Evolutionary conservation across 1,140 invertebrate genomes (phyloP), one percentile per base, ranked within the genome.

Genomic region (Lucilia sericata): DNA sequence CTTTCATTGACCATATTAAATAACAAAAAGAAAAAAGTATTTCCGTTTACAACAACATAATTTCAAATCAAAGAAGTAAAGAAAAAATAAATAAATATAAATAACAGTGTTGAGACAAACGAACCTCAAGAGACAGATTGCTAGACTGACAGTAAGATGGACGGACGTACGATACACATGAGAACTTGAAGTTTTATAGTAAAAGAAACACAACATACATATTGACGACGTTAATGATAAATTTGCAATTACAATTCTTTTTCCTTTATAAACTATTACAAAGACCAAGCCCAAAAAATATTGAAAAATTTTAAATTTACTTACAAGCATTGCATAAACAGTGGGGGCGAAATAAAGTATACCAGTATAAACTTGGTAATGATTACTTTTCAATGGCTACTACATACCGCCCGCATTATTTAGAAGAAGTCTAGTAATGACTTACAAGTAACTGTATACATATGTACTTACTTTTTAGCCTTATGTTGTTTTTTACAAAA

Each of bases 1-100:
- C 84, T 70, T 82, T 14, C 51, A 65, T 65, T 84, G 70, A 60
- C 74, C 76, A 84, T 55, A 78, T n/a, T 78, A 75, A 60, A 60
- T n/a, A 17, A 81, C 78, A 12, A 81, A n/a, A 55, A 75, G 60
- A 34, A 84, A 30, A 36, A 70, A 49, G 51, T 49, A 83, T 75
- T 75, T 83, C 74, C 82, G 81, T 70, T 70, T 70, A 70, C 75
- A 78, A 42, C 34, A 49, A 78, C 42, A 42, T 36, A 42, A 78
- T 78, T 49, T 25, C 14, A 76, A 60, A 60, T n/a, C 14, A 17
- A 60, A 60, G n/a, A 60, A 17, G 14, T n/a, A n/a, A n/a, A 60
- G n/a, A 60, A 60, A 17, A 17, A 14, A 2, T 36, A 78, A 9
- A 55, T 42, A 42, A 7, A 42, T 42, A 30, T 2, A 30, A 49